Evolutionary conservation across 2,113 vertebrate species (phyloP).

Genomic region (Xiphophorus couchianus): DNA sequence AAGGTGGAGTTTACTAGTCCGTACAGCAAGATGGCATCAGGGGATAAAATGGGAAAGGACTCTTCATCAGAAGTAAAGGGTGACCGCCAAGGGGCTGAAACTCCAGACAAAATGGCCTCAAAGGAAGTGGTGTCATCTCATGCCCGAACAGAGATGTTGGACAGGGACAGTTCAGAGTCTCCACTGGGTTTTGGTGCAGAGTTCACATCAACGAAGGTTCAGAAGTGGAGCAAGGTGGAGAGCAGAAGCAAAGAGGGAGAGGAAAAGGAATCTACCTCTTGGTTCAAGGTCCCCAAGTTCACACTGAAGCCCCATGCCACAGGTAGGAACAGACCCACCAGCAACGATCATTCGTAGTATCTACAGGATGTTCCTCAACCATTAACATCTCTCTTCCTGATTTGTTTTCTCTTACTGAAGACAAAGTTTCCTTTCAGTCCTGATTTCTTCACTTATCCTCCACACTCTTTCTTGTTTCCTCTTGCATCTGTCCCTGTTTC

Average conservation of each 20-base stretch:
- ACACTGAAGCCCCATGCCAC: slow-evolving; percentile 81
- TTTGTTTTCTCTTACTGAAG: slow-evolving; percentile 54
- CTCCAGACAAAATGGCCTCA: slow-evolving; percentile 55
- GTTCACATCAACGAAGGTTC: slow-evolving; percentile 63
- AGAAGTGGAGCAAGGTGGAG: slow-evolving; percentile 55
- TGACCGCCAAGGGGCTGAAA: slow-evolving; percentile 40
- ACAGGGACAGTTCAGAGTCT: slow-evolving; percentile 68
- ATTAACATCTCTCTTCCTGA: slow-evolving; percentile 20
- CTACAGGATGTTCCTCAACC: too few species aligned
- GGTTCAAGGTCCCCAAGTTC: slow-evolving; percentile 85
- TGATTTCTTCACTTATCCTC: slow-evolving; percentile 11
- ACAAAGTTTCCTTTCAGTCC: slow-evolving; percentile 51
- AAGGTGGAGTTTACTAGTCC: slow-evolving; percentile 82
- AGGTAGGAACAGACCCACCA: slow-evolving; percentile 44
- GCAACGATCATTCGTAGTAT: too few species aligned
- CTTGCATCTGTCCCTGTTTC: slow-evolving; percentile 1
- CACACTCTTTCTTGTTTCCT: slow-evolving; percentile 14
- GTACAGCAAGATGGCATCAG: slow-evolving; percentile 64
- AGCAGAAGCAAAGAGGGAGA: slow-evolving; percentile 37
- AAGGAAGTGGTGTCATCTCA: slow-evolving; percentile 68
- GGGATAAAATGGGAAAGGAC: slow-evolving; percentile 57
- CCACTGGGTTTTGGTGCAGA: slow-evolving; percentile 58
- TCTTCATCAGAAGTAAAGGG: slow-evolving; percentile 32
- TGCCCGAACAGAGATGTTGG: slow-evolving; percentile 79
- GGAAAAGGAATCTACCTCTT: slow-evolving; percentile 76